Conservation (phyloP, 2,888 invertebrate genomes). For the Philhelius pedissequus region DNA sequence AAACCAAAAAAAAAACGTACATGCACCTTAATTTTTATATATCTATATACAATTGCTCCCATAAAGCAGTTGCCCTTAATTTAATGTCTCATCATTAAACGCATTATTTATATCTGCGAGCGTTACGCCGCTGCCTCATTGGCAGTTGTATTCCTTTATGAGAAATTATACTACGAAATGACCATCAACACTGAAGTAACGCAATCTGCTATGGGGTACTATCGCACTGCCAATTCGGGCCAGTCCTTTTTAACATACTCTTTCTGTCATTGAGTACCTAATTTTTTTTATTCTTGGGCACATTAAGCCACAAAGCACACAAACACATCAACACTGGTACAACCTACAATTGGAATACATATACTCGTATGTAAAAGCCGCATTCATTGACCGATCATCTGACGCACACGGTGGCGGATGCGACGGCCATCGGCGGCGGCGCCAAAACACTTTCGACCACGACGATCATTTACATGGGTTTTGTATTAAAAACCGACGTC, state of each 20-base stretch:
- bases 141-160: slow-evolving; percentile 32
- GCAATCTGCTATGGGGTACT: slow-evolving; percentile 36
- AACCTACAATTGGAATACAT: slow-evolving; percentile 37
- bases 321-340: neutral
- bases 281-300: neutral
- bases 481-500: slow-evolving; percentile 70
- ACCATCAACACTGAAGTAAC: slow-evolving; percentile 27
- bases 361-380: no score
- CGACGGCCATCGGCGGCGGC: slow-evolving; percentile 61
- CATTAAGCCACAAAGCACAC: neutral
- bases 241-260: slow-evolving; percentile 32
- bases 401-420: slow-evolving; percentile 37
- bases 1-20: slow-evolving; percentile 42
- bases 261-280: slow-evolving; percentile 26
- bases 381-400: slow-evolving; percentile 48
- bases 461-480: slow-evolving; percentile 71
- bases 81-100: slow-evolving; percentile 63
- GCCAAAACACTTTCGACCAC: slow-evolving; percentile 72
- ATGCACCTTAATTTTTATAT: slow-evolving; percentile 17
- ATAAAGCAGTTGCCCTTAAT: slow-evolving; percentile 65
- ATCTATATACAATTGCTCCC: slow-evolving; percentile 7
- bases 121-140: neutral
- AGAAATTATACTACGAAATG: slow-evolving; percentile 45
- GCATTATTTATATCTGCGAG: slow-evolving; percentile 56
- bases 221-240: slow-evolving; percentile 50